Conservation (phyloP, 2,797 vertebrate genomes). For the Enteromius afrohamiltoni region DNA sequence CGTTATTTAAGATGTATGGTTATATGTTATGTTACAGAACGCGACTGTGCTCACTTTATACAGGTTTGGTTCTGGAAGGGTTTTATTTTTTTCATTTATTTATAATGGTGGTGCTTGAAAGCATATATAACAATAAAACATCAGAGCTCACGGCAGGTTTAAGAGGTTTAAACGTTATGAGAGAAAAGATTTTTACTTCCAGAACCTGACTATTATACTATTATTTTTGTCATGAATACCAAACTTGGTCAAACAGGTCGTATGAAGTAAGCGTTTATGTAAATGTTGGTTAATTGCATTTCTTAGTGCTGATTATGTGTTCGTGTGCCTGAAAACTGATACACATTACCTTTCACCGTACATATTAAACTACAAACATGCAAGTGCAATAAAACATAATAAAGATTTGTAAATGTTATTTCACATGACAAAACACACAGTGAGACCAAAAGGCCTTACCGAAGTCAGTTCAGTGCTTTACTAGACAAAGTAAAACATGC, state of each 20-base stretch:
- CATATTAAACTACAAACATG: constrained; percentile 6
- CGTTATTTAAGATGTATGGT: not conserved
- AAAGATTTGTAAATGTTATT: not conserved
- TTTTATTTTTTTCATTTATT: not conserved
- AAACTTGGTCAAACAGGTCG: not conserved
- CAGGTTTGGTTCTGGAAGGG: not conserved
- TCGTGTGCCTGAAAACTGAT: not conserved
- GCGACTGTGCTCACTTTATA: not conserved
- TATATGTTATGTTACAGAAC: not conserved
- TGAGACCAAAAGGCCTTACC: constrained; percentile 8
- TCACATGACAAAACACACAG: not conserved
- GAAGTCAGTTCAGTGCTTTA: not conserved
- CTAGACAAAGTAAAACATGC: not conserved
- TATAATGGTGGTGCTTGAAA: not conserved
- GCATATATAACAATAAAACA: not conserved
- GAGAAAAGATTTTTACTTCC: not conserved
- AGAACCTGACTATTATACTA: not conserved
- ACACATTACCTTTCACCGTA: not conserved
- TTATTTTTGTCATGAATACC: not conserved
- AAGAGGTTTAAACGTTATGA: not conserved
- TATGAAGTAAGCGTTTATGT: not conserved
- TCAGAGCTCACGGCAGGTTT: no score
- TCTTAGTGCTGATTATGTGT: not conserved
- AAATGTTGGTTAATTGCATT: not conserved
- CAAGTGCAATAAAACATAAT: constrained; percentile 24